phyloP scores from a whole-genome alignment of 2,888 invertebrate species.

The Xanthia icteritia region DNA sequence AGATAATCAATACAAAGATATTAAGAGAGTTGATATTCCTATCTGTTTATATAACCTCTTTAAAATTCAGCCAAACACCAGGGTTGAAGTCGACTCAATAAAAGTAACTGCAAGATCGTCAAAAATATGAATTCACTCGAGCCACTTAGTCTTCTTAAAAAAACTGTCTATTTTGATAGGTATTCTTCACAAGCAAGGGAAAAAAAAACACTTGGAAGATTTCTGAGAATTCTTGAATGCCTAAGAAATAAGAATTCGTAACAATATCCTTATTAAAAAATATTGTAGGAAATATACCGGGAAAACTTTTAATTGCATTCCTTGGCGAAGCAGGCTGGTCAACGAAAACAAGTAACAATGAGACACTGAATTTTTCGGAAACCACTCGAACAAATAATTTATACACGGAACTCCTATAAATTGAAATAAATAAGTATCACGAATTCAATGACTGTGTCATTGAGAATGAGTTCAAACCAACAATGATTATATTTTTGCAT shows the following conservation, averaged over 20 bases:
- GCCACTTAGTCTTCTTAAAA: background rate
- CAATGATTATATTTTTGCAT: background rate
- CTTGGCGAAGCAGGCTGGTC: background rate
- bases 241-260: constrained; percentile 18
- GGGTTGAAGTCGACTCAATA: background rate
- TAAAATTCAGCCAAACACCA: background rate
- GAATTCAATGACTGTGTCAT: constrained; percentile 1
- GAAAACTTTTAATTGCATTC: background rate
- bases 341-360: background rate
- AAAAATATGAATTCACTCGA: background rate
- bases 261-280: background rate
- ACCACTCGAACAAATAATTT: background rate
- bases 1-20: constrained; percentile 3
- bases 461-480: constrained; percentile 7
- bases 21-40: background rate
- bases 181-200: constrained; percentile 1
- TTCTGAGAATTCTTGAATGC: background rate
- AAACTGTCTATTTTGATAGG: background rate
- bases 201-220: constrained; percentile 8
- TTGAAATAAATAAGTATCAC: background rate
- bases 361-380: background rate
- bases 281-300: constrained; percentile 2
- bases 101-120: background rate
- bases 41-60: background rate
- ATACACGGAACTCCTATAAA: background rate